Conservation (phyloP, 2,888 invertebrate genomes). For the Cryptosula pallasiana region DNA sequence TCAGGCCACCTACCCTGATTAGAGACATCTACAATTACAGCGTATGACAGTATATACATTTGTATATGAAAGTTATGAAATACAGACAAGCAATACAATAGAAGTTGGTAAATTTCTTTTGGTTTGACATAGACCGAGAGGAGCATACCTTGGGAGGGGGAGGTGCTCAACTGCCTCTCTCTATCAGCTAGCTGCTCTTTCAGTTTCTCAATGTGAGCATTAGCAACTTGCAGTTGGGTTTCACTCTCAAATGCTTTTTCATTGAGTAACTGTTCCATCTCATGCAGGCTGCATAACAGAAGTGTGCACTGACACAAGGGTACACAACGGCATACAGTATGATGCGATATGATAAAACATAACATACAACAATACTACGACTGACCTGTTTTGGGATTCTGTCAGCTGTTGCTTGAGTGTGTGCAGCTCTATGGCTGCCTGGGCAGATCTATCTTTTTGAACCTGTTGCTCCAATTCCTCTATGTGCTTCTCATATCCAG, state of each 20-base stretch:
- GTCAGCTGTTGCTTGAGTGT: background rate
- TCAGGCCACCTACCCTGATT: too few species aligned
- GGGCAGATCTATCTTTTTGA: background rate
- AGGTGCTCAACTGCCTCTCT: conserved; percentile 1
- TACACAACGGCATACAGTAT: background rate
- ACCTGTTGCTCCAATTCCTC: conserved; percentile 4
- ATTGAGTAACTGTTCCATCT: conserved; percentile 19
- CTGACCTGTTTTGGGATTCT: background rate
- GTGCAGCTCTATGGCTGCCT: background rate
- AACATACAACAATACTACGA: too few species aligned
- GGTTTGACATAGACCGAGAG: too few species aligned
- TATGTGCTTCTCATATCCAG: conserved; percentile 20
- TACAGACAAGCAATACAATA: too few species aligned
- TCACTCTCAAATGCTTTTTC: conserved; percentile 21
- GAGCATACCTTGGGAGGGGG: conserved; percentile 8
- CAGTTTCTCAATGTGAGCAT: background rate
- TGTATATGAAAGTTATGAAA: too few species aligned
- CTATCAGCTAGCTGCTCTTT: conserved; percentile 18
- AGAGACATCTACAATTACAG: too few species aligned
- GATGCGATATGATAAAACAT: too few species aligned
- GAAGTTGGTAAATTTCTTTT: too few species aligned
- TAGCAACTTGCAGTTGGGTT: background rate
- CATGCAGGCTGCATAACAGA: background rate
- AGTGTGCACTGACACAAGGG: background rate
- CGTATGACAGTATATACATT: too few species aligned